These are phyloP conservation scores for Hydrochoerus hydrochaeris DNA, from an alignment of 2,113 vertebrate genomes.

Conservation along the genomic window DNA sequence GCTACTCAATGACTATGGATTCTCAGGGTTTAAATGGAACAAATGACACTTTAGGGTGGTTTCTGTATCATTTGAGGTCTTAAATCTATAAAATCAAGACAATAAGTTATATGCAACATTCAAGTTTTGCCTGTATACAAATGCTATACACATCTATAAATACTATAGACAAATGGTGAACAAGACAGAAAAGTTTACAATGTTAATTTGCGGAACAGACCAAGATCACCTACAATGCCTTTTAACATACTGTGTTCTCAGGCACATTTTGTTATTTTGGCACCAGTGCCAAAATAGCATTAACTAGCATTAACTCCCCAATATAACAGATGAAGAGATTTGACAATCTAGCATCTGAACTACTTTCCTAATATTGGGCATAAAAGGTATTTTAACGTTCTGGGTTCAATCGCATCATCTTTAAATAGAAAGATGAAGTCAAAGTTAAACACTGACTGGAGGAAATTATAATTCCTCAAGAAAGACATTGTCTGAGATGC, in stretches of 20 bases:
- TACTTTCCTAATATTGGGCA: neutral
- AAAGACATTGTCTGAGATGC: too few species aligned
- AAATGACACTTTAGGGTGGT: neutral
- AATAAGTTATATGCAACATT: neutral
- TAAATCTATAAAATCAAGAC: neutral
- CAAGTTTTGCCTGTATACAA: neutral
- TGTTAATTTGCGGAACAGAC: neutral
- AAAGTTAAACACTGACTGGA: neutral
- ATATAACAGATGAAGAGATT: neutral
- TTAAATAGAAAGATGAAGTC: neutral
- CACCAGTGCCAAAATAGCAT: neutral
- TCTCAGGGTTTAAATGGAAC: neutral
- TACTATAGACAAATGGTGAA: neutral
- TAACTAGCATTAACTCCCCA: neutral
- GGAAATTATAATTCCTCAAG: neutral
- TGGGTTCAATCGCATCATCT: neutral
- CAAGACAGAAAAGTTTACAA: neutral
- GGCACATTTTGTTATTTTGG: neutral
- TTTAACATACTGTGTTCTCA: neutral
- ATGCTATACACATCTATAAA: neutral
- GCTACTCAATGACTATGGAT: neutral
- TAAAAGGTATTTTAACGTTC: neutral
- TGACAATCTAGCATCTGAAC: neutral
- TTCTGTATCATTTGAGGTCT: neutral
- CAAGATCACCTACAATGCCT: neutral